A percentile compares a stretch with the other conserved stretches of the same genome.
These are phyloP conservation scores for Andrena dorsata DNA, from an alignment of 2,888 invertebrate species.

Conservation along the genomic window DNA sequence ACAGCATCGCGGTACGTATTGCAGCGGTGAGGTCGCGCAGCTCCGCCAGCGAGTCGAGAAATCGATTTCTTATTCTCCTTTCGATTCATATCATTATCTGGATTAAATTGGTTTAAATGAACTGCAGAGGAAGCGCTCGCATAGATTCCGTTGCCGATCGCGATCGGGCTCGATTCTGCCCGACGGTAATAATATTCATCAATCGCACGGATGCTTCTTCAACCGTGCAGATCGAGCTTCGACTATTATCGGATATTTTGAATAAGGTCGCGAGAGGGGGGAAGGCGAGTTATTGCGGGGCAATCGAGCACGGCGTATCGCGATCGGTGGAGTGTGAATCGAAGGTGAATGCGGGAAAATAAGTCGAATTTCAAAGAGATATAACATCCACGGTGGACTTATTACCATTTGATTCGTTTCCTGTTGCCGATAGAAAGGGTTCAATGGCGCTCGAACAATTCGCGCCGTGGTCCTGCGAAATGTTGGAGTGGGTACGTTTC, in stretches of 20 bases:
- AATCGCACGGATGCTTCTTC: conserved; percentile 23
- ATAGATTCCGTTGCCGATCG: conserved; percentile 3
- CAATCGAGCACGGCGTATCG: conserved; percentile 31
- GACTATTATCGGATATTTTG: conserved; percentile 40
- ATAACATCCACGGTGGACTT: background rate
- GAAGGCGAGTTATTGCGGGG: conserved; percentile 2
- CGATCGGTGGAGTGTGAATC: conserved; percentile 35
- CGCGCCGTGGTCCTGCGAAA: background rate
- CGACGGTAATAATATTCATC: conserved; percentile 36
- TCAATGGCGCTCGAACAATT: conserved; percentile 7
- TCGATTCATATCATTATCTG: conserved; percentile 10
- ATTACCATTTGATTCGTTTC: conserved; percentile 20
- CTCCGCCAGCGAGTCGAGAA: background rate
- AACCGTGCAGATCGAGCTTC: conserved; percentile 6
- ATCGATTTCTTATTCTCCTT: conserved; percentile 2
- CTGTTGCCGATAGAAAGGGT: background rate
- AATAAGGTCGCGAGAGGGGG: conserved; percentile 16
- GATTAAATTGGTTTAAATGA: conserved; percentile 30
- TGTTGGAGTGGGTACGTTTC: too few relatives aligned
- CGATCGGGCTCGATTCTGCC: conserved; percentile 21
- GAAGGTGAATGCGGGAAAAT: conserved; percentile 50
- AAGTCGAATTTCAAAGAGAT: conserved; percentile 29
- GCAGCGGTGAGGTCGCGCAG: background rate
- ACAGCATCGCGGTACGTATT: background rate
- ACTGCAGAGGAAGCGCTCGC: conserved; percentile 14